Percentiles rank a stretch among this genome's conserved stretches.
These are phyloP conservation scores for Tolypeutes matacus DNA, from an alignment of 2,797 vertebrate genomes.

Conservation along the genomic window DNA sequence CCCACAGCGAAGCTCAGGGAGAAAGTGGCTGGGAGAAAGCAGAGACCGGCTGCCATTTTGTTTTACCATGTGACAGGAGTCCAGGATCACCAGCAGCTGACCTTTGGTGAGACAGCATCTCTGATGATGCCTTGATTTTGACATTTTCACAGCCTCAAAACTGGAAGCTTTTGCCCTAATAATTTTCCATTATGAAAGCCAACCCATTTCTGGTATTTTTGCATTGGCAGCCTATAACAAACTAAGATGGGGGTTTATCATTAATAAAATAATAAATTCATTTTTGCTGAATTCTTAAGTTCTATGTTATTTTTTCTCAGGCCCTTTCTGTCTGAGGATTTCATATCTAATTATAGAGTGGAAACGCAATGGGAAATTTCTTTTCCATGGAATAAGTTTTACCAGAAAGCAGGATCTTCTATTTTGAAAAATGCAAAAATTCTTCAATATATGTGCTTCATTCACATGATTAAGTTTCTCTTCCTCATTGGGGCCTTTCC, in stretches of 20 bases:
- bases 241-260: not conserved
- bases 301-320: not conserved
- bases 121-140: too few relatives aligned
- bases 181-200: too few relatives aligned
- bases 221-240: too few relatives aligned
- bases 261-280: not conserved
- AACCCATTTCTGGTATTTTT: too few relatives aligned
- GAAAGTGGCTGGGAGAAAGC: too few relatives aligned
- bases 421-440: constrained; percentile 14
- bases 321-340: not conserved
- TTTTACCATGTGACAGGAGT: too few relatives aligned
- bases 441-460: not conserved
- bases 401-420: not conserved
- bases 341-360: not conserved
- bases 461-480: not conserved
- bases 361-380: not conserved
- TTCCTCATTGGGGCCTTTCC: not conserved
- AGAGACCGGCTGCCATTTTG: too few relatives aligned
- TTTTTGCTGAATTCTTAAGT: constrained; percentile 30
- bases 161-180: too few relatives aligned
- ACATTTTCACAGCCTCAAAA: too few relatives aligned
- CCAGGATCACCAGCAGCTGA: too few relatives aligned
- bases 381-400: not conserved
- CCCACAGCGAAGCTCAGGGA: too few relatives aligned
- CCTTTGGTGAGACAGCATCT: too few relatives aligned